Evolutionary conservation across 2,888 invertebrate genomes (phyloP), one percentile per base, ranked within the genome.

Genomic region (Drosophila mimetica): DNA sequence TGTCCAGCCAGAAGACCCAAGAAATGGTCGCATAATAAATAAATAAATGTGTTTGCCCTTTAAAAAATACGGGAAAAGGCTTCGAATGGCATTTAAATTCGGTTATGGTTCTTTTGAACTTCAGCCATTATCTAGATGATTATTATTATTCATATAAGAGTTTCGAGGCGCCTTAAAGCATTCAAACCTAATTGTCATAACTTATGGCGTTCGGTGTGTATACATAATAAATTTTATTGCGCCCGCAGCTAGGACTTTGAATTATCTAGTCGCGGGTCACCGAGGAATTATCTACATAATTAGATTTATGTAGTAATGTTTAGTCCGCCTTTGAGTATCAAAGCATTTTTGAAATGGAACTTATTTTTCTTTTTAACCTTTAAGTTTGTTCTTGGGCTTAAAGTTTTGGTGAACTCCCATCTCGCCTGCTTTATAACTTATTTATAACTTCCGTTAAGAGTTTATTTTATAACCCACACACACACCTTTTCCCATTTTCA

Each of bases 11-110:
- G 54, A 59, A 77, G 52, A 50, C 73, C 74, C 63, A 64, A 57
- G 54, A 71, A 59, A 36, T 22, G 18, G 42, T 44, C 36, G 18
- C 86, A 78, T 82, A 83, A 86, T 82, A 86, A 86, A 82, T 80
- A 82, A 83, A 76, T 86, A 86, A 84, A 63, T 55, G 55, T 53
- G 37, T 28, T 37, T 16, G 47, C 14, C 53, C 44, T 41, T 42
- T 22, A 53, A 53, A 52, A 48, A 57, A 11, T 9, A 34, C 34
- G 46, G 54, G 61, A 60, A 75, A 79, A 76, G 83, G 77, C 76
- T 76, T 77, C 61, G 60, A 61, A 42, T 59, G 67, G 69, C 75
- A 67, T 74, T 71, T 65, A 72, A 74, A 82, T 72, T 63, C 57
- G 63, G 39, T 57, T 44, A 50, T 42, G 42, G 42, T 67, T 73